Conservation (phyloP, 2,113 vertebrate species). For the Petromus typicus region DNA sequence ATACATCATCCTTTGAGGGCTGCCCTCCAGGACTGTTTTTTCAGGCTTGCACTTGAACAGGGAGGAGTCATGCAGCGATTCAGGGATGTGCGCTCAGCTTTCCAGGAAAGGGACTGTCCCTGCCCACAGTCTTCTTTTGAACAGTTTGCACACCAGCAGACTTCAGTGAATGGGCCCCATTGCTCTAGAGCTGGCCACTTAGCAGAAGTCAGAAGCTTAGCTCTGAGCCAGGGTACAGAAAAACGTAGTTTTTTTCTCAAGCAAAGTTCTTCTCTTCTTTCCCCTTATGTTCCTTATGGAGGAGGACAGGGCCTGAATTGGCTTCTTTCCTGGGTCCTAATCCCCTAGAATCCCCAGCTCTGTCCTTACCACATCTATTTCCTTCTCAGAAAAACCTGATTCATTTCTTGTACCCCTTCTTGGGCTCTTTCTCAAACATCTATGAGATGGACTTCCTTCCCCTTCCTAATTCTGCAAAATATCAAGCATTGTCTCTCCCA, state of each 20-base stretch:
- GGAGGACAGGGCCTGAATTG: neutral
- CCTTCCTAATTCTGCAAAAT: neutral
- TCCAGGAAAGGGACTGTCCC: constrained; percentile 8
- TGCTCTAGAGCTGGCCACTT: neutral
- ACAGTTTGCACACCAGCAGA: constrained; percentile 37
- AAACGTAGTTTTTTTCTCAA: neutral
- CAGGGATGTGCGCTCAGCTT: neutral
- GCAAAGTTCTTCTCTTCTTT: neutral
- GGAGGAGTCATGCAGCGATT: neutral
- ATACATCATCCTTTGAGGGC: neutral
- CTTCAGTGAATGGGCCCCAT: neutral
- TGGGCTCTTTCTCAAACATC: neutral
- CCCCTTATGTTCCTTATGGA: fast-evolving
- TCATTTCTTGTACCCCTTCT: neutral
- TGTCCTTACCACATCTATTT: neutral
- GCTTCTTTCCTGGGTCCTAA: neutral
- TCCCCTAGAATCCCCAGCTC: neutral
- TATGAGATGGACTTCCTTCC: neutral
- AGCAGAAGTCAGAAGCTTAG: neutral
- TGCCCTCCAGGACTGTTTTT: neutral
- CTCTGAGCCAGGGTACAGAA: neutral
- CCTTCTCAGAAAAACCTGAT: neutral
- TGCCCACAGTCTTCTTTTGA: neutral
- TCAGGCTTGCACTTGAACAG: neutral
- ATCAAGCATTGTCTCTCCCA: neutral